Percentiles rank a stretch among this genome's conserved stretches.
phyloP scores from a whole-genome alignment of 2,113 vertebrate species.

The Alligator mississippiensis region DNA sequence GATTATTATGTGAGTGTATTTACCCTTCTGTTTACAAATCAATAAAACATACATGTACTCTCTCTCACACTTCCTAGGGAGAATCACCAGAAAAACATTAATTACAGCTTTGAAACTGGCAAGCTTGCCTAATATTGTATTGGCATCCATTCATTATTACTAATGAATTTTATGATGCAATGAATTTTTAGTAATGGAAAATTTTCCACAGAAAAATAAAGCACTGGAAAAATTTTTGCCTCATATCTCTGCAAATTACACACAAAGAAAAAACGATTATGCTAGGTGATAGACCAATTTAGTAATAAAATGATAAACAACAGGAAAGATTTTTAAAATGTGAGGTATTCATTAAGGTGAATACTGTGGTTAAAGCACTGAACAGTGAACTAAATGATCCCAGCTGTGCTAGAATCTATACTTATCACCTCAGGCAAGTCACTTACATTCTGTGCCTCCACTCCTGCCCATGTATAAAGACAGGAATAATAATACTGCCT shows the following conservation, averaged over 20 bases:
- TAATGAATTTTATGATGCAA: no score
- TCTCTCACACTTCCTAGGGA: no score
- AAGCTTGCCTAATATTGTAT: no score
- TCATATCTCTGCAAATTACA: neutral
- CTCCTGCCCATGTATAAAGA: neutral
- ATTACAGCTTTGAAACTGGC: no score
- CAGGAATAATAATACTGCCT: neutral
- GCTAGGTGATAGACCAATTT: neutral
- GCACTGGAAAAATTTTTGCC: no score
- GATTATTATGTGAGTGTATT: no score
- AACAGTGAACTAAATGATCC: neutral
- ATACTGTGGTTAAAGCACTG: fast-evolving
- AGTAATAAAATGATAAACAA: neutral
- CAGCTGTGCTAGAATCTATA: neutral
- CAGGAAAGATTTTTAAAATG: neutral
- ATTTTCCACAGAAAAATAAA: no score
- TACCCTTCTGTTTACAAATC: no score
- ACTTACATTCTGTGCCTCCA: neutral
- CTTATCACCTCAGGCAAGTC: neutral
- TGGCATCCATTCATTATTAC: no score
- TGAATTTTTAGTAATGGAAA: no score
- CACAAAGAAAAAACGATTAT: neutral
- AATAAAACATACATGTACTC: no score
- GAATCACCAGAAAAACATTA: no score
- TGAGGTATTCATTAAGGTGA: neutral